Conservation (phyloP, 2,888 invertebrate species). For the Phortica okadai region DNA sequence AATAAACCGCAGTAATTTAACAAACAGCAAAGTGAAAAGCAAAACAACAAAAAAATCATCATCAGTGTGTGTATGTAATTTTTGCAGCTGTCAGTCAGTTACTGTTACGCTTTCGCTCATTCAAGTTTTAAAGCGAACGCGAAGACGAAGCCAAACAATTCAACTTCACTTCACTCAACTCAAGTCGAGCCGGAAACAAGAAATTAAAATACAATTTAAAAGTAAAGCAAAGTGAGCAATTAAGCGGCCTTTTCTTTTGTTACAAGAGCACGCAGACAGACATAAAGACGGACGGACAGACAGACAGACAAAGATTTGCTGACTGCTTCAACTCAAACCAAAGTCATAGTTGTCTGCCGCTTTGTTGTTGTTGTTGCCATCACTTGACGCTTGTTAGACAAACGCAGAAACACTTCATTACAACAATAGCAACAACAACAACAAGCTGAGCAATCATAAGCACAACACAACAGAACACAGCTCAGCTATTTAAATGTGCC, state of each 20-base stretch:
- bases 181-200: conserved; percentile 44
- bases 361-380: conserved; percentile 13
- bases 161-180: background rate
- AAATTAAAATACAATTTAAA: conserved; percentile 72
- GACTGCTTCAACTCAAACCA: background rate
- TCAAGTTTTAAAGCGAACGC: conserved; percentile 17
- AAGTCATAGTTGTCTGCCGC: background rate
- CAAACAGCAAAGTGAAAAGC: conserved; percentile 40
- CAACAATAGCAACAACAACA: conserved; percentile 46
- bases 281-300: conserved; percentile 8
- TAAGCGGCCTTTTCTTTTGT: conserved; percentile 55
- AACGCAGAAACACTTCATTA: conserved; percentile 56
- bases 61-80: conserved; percentile 12
- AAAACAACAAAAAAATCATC: conserved; percentile 23
- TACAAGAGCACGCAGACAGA: conserved; percentile 7
- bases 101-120: conserved; percentile 30
- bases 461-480: conserved; percentile 44
- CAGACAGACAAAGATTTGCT: conserved; percentile 1
- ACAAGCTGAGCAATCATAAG: background rate
- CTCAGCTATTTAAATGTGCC: conserved; percentile 12
- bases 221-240: conserved; percentile 67
- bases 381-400: background rate
- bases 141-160: conserved; percentile 6
- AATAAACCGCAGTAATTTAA: conserved; percentile 67
- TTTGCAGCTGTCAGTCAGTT: conserved; percentile 25